Conservation (phyloP, 2,888 invertebrate genomes). For the Cybosia mesomella region DNA sequence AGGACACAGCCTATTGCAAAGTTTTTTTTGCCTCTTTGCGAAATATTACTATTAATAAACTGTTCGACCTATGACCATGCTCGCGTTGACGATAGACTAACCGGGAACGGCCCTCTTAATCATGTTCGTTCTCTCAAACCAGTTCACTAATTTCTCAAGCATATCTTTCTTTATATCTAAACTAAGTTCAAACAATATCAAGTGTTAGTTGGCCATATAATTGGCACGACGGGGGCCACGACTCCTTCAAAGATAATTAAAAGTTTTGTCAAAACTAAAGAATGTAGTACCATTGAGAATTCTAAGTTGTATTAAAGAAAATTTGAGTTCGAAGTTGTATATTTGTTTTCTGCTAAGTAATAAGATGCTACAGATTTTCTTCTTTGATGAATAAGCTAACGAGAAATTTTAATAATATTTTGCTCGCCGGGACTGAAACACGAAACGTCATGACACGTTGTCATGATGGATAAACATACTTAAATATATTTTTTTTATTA, state of each 20-base stretch:
- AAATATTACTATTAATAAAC: too few species aligned
- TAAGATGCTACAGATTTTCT: not conserved
- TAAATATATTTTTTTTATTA: too few species aligned
- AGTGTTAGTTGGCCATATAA: not conserved
- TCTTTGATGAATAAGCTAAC: too few species aligned
- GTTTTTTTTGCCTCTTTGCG: too few species aligned
- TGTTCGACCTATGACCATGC: too few species aligned
- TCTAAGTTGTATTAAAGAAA: not conserved
- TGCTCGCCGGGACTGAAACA: not conserved
- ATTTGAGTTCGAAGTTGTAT: not conserved
- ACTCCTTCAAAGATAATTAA: not conserved
- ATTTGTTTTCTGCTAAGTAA: not conserved
- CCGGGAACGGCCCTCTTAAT: too few species aligned
- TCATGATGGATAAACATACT: too few species aligned
- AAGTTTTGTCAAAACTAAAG: conserved; percentile 2
- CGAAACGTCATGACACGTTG: too few species aligned
- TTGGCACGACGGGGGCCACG: not conserved
- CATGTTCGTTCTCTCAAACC: too few species aligned
- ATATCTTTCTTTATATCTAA: not conserved
- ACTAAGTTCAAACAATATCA: conserved; percentile 5
- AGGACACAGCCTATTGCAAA: too few species aligned
- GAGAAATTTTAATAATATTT: not conserved
- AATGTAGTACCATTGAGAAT: not conserved
- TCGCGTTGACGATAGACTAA: too few species aligned
- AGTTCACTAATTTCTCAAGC: too few species aligned